phyloP scores from a whole-genome alignment of 2,113 vertebrate species.

The Paedocypris sp. region DNA sequence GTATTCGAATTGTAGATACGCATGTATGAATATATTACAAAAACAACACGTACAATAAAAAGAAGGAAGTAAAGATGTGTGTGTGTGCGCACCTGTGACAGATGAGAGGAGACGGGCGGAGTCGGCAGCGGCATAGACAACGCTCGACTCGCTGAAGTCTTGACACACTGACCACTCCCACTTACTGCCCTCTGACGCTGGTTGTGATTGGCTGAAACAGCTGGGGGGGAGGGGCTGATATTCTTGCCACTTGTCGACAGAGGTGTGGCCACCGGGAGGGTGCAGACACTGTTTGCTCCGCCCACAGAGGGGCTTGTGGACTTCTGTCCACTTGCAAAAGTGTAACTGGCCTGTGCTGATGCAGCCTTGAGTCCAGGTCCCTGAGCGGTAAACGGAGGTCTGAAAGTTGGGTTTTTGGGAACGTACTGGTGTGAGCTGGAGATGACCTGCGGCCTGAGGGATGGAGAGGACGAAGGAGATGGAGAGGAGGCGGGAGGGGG shows the following conservation, averaged over 20 bases:
- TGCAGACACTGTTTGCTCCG: constrained; percentile 1
- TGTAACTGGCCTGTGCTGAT: constrained; percentile 33
- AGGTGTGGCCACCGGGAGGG: constrained; percentile 28
- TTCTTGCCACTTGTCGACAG: constrained; percentile 31
- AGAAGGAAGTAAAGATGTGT: background rate
- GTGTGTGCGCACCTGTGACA: constrained; percentile 40
- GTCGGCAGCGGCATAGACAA: constrained; percentile 45
- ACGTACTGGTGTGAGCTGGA: constrained; percentile 44
- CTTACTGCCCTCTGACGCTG: constrained; percentile 52
- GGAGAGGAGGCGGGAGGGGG: constrained; percentile 47
- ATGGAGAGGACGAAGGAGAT: constrained; percentile 38
- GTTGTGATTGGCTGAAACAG: constrained; percentile 45
- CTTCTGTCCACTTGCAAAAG: constrained; percentile 44
- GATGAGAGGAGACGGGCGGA: constrained; percentile 54
- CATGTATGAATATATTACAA: too few species aligned
- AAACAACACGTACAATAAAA: too few species aligned
- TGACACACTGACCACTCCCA: constrained; percentile 45
- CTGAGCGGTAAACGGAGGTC: constrained; percentile 44
- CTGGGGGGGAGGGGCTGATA: constrained; percentile 37
- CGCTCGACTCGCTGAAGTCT: constrained; percentile 48
- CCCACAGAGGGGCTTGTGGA: constrained; percentile 26
- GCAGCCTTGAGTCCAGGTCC: constrained; percentile 35
- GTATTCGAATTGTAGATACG: too few species aligned
- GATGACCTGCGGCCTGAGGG: constrained; percentile 36
- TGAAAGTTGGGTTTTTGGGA: constrained; percentile 43